Evolutionary conservation across 2,113 vertebrate genomes (phyloP).

Genomic region (Solenodon paradoxus): DNA sequence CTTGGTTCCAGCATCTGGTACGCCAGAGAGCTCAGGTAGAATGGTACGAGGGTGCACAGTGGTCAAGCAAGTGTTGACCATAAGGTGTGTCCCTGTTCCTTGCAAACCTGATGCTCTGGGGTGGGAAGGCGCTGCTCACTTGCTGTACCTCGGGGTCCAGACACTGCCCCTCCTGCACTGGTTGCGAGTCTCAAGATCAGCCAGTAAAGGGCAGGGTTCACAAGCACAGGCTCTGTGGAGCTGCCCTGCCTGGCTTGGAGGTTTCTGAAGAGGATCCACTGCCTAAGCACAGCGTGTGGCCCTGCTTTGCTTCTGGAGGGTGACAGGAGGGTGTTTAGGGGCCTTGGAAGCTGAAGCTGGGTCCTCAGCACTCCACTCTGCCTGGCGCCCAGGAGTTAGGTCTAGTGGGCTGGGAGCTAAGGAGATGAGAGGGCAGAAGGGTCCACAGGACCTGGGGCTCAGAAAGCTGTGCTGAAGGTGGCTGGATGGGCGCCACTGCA

Average conservation of each 20-base stretch:
- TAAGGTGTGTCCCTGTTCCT: fast-evolving
- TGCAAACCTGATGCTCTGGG: neutral
- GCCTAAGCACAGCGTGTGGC: neutral
- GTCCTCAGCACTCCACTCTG: neutral
- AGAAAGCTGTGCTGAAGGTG: neutral
- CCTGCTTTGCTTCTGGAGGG: neutral
- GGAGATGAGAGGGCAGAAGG: neutral
- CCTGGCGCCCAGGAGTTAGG: neutral
- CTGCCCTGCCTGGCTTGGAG: too few species aligned
- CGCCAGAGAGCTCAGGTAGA: neutral
- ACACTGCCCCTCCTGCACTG: too few species aligned
- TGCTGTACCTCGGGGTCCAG: too few species aligned
- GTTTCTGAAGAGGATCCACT: too few species aligned
- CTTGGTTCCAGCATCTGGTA: neutral
- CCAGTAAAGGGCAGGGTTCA: too few species aligned
- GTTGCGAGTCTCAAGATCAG: too few species aligned
- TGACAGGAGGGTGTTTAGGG: neutral
- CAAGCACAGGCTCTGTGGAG: neutral
- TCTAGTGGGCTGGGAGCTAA: neutral
- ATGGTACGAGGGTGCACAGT: neutral
- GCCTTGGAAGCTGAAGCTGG: neutral
- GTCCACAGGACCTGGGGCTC: neutral
- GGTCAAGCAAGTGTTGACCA: neutral
- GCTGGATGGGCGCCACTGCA: neutral
- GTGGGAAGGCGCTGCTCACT: neutral